Conservation (phyloP, 2,888 invertebrate genomes). For the Melangyna quadrimaculata region DNA sequence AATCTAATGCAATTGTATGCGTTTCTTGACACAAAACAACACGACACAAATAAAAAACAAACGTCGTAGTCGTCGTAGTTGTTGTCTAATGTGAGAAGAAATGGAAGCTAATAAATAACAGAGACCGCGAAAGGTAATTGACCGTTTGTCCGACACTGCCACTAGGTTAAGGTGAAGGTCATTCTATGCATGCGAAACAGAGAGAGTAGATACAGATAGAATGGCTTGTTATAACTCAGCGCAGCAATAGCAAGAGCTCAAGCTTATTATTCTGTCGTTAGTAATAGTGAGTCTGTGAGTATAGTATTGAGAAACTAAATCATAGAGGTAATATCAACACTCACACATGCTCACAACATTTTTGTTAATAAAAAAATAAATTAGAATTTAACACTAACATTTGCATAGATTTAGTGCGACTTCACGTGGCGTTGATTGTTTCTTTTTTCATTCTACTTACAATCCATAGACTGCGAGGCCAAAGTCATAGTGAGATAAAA, state of each 20-base stretch:
- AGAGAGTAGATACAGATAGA: conserved; percentile 36
- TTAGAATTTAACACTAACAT: conserved; percentile 37
- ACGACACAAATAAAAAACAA: neutral
- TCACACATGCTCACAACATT: neutral
- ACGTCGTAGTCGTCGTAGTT: neutral
- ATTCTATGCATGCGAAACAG: conserved; percentile 73
- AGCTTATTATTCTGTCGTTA: neutral
- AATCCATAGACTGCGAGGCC: neutral
- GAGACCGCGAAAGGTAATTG: conserved; percentile 77
- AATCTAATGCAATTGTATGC: conserved; percentile 29
- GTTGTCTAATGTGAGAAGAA: conserved; percentile 44
- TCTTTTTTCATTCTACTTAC: neutral
- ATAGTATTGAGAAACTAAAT: conserved; percentile 25
- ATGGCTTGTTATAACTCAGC: conserved; percentile 1
- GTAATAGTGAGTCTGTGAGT: neutral
- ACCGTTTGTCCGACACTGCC: conserved; percentile 81
- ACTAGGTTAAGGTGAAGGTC: conserved; percentile 82
- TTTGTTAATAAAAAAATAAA: neutral
- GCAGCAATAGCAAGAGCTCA: neutral
- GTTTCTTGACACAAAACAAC: conserved; percentile 4
- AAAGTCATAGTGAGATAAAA: conserved; percentile 7
- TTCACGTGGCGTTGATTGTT: neutral
- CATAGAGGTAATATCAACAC: neutral
- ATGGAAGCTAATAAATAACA: conserved; percentile 57
- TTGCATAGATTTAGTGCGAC: conserved; percentile 8